Evolutionary conservation across 2,113 vertebrate species (phyloP).

Genomic region (Perognathus longimembris): DNA sequence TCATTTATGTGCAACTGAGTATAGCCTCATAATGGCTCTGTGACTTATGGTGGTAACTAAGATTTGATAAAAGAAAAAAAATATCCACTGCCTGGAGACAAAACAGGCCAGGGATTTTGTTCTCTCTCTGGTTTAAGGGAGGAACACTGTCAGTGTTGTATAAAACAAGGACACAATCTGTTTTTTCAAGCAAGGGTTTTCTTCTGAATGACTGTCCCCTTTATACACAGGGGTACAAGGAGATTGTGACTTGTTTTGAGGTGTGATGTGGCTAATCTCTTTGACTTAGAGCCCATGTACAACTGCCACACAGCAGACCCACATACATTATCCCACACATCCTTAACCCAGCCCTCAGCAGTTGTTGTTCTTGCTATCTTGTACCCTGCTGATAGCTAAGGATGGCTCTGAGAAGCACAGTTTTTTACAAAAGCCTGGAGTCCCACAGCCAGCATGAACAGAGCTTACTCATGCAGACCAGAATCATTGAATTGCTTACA

Average conservation of each 20-base stretch:
- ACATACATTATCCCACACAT: no score
- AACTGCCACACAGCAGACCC: background rate
- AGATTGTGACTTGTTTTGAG: background rate
- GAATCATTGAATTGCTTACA: no score
- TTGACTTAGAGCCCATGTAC: background rate
- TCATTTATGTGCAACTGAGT: slow-evolving; percentile 45
- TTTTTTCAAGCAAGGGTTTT: background rate
- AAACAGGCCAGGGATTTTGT: slow-evolving; percentile 62
- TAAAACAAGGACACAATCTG: background rate
- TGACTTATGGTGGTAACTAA: slow-evolving; percentile 59
- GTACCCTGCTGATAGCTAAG: background rate
- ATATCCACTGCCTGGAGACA: slow-evolving; percentile 19
- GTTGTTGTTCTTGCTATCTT: no score
- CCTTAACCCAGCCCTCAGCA: background rate
- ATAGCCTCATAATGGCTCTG: slow-evolving; percentile 19
- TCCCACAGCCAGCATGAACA: background rate
- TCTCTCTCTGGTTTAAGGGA: slow-evolving; percentile 61
- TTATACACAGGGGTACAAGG: background rate
- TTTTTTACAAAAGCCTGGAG: background rate
- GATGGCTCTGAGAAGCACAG: background rate
- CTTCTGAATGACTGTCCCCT: no score
- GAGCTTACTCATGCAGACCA: background rate
- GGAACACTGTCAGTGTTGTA: background rate
- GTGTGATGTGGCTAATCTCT: background rate
- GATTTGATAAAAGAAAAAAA: slow-evolving; percentile 39